A percentile compares a stretch with the other conserved stretches of the same genome.
These are phyloP conservation scores for Stigmatopora nigra DNA, from an alignment of 2,113 vertebrate genomes.

Conservation along the genomic window DNA sequence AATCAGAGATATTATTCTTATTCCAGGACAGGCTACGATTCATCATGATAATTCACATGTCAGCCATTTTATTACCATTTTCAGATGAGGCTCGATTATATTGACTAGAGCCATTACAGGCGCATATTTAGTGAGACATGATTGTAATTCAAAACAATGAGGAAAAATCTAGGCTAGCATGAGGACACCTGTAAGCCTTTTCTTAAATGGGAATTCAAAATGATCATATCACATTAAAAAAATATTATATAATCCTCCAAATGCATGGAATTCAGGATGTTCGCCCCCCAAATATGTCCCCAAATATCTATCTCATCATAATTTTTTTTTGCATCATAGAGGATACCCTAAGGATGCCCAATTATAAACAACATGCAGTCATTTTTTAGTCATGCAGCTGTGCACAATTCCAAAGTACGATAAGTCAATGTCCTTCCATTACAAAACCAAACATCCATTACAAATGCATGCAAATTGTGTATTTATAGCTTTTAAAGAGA, in stretches of 20 bases:
- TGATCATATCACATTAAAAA: no score
- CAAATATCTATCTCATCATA: constrained; percentile 40
- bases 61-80: constrained; percentile 27
- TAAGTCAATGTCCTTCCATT: constrained; percentile 21
- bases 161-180: constrained; percentile 16
- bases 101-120: constrained; percentile 19
- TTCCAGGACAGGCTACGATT: constrained; percentile 20
- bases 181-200: constrained; percentile 16
- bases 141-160: constrained; percentile 27
- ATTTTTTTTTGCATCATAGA: constrained; percentile 48
- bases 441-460: not conserved
- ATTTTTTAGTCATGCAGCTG: constrained; percentile 37
- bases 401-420: constrained; percentile 19
- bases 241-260: not conserved
- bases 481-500: not conserved
- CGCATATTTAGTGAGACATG: constrained; percentile 12
- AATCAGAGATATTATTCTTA: constrained; percentile 22
- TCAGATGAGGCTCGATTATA: constrained; percentile 22
- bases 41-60: constrained; percentile 42
- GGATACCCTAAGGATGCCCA: constrained; percentile 37
- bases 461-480: not conserved
- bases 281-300: constrained; percentile 9
- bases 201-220: constrained; percentile 1
- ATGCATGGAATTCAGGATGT: constrained; percentile 8
- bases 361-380: constrained; percentile 38